Base-by-base conservation (phyloP, 1,140 invertebrate genomes). In the Cataglyphis hispanica region DNA sequence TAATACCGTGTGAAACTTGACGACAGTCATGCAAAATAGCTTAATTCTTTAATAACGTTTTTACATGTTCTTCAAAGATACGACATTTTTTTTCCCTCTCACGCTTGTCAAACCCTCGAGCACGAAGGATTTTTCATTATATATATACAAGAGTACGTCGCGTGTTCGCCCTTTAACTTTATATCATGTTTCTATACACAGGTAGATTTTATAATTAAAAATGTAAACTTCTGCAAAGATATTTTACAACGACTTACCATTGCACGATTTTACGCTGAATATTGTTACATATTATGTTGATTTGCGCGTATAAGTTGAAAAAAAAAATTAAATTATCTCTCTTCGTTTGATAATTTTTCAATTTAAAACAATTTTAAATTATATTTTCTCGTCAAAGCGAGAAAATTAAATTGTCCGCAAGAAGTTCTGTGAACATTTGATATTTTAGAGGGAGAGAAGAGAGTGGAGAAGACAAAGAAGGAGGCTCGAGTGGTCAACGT, bases 381-480 rank as follows among this genome's bases (percentile, higher is more conserved):
- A 40, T 53, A 34, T 40, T 6, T 27, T 31, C n/a, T n/a, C n/a
- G 27, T 22, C 60, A 25, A 75, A 6, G 53, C n/a, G 11, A 16
- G 11, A 75, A 75, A 60, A 2, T 78, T 37, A 31, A 67, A 46
- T 80, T 50, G 0, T 50, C 40, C 1, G 40, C 66, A 40, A 40
- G 4, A 40, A 27, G 2, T 40, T 69, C 66, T 56, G 40, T 60
- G 83, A 89, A 63, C 85, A 91, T 92, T 80, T 89, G 77, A 37
- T 76, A 61, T 95, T 96, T 43, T 94, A 97, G 96, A 95, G 96
- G 93, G 94, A 94, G 91, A 78, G 89, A 61, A 84, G 86, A 83
- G 5, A 86, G 87, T 31, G 90, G 66, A 77, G 75, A 40, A 80
- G 76, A 80, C n/a, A 94, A 89, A 77, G 89, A 60, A 85, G 89